Conservation (phyloP, 92 coral and sea anemone genomes). For the Muricea muricata region DNA sequence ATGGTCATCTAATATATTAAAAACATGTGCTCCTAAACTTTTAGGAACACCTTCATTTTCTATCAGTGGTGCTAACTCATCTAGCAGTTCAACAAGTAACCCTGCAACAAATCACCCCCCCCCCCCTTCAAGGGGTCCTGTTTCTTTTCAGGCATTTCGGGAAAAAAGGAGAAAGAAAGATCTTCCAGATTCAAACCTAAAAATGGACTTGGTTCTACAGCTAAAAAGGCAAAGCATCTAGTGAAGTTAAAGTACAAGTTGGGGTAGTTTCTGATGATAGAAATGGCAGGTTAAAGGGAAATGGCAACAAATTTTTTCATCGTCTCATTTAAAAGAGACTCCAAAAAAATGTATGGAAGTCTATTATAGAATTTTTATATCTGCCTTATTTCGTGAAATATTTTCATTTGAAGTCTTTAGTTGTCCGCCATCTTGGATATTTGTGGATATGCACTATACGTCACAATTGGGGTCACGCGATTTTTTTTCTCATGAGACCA, state of each 20-base stretch:
- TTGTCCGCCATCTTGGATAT: too few species aligned
- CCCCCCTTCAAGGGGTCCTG: not conserved
- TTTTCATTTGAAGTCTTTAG: too few species aligned
- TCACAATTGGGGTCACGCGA: too few species aligned
- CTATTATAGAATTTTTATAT: too few species aligned
- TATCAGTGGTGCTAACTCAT: not conserved
- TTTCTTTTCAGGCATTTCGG: not conserved
- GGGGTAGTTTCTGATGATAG: conserved; percentile 29
- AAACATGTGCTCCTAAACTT: not conserved
- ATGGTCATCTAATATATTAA: too few species aligned
- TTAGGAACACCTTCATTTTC: not conserved
- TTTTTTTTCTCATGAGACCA: too few species aligned
- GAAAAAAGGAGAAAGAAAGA: conserved; percentile 28
- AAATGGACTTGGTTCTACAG: not conserved
- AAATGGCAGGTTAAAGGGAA: conserved; percentile 6
- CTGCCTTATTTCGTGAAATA: too few species aligned
- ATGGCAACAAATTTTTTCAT: too few species aligned
- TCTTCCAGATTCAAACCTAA: not conserved
- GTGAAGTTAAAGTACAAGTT: conserved; percentile 27
- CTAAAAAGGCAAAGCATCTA: conserved; percentile 12
- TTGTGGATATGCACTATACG: too few species aligned
- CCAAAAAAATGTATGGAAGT: too few species aligned
- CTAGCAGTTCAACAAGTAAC: not conserved
- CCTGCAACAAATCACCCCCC: not conserved
- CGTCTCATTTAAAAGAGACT: too few species aligned